phyloP scores from a whole-genome alignment of 2,113 vertebrate genomes.

The Nibea coibor region DNA sequence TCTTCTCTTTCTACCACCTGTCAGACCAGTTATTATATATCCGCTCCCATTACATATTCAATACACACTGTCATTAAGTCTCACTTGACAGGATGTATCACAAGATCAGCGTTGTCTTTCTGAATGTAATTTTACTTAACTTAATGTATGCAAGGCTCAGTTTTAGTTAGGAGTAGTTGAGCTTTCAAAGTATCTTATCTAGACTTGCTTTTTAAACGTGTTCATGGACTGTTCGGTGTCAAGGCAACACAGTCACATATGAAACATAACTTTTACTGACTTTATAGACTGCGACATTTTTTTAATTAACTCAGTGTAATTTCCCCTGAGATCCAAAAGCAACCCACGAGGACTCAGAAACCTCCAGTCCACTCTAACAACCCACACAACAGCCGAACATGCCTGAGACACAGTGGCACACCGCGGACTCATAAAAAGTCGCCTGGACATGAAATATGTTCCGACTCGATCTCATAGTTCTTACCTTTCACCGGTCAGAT shows the following conservation, averaged over 20 bases:
- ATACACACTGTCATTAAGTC: neutral
- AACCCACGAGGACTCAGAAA: slow-evolving; percentile 54
- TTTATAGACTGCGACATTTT: slow-evolving; percentile 18
- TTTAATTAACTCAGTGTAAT: slow-evolving; percentile 74
- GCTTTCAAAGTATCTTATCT: neutral
- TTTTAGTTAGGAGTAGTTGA: neutral
- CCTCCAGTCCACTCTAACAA: slow-evolving; percentile 19
- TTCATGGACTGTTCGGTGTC: neutral
- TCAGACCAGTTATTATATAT: neutral
- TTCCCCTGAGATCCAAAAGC: slow-evolving; percentile 69
- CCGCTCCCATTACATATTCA: neutral
- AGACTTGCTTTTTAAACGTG: neutral
- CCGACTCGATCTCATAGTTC: slow-evolving; percentile 1
- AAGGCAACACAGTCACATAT: slow-evolving; percentile 39
- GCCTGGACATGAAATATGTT: slow-evolving; percentile 31
- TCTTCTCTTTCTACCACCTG: neutral
- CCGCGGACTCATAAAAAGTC: slow-evolving; percentile 16
- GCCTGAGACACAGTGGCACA: slow-evolving; percentile 24
- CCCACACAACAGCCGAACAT: slow-evolving; percentile 54
- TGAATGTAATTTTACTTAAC: neutral
- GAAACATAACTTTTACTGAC: slow-evolving; percentile 47
- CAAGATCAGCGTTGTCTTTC: slow-evolving; percentile 24
- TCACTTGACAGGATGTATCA: neutral
- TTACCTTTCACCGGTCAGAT: slow-evolving; percentile 62
- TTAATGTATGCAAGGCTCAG: neutral